Base-by-base conservation (phyloP, 2,113 vertebrate genomes). In the Montifringilla adamsi region DNA sequence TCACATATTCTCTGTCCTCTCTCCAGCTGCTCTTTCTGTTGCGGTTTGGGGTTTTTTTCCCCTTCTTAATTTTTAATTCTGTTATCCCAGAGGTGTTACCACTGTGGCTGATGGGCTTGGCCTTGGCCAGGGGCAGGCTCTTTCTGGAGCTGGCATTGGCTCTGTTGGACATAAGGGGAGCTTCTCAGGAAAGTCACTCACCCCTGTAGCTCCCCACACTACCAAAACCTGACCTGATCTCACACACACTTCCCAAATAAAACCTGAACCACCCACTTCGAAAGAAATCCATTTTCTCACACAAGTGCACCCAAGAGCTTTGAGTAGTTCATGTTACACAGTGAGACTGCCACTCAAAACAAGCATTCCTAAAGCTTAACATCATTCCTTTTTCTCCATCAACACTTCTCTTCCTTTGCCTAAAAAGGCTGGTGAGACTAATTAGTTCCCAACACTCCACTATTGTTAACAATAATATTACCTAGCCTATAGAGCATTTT, bases 271-370 rank as follows among this genome's bases (percentile, higher is more conserved):
- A 90, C 70, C 35, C 82, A 85, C 68, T 88, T 84, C 0, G 56
- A 95, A 95, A 92, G 56, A 95, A 95, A 96, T 53, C 83, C 60
- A 86, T 72, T 90, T 90, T 90, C 72, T 73, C 41, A 90, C 92
- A 74, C 24, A 84, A 95, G 43, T 49, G 85, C 63, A 90, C 82
- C 67, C 4, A 20, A 92, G 18, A 49, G 76, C 72, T 86, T 80
- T 78, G 72, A 90, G 76, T 8, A 90, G 79, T 52, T 93, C 60
- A 78, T 10, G 15, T 67, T 89, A 72, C 64, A 90, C 12, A 80
- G 44, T 55, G 44, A 94, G 70, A 39, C 56, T 84, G 88, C 87
- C 85, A 92, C 41, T 90, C 92, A 84, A 93, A 88, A 70, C 33
- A 90, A 44, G 90, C 4, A 7, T 24, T 90, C 39, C 68, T 8